A percentile compares a stretch with the other conserved stretches of the same genome.
phyloP scores from a whole-genome alignment of 2,888 invertebrate species.

The Lymantria dispar region DNA sequence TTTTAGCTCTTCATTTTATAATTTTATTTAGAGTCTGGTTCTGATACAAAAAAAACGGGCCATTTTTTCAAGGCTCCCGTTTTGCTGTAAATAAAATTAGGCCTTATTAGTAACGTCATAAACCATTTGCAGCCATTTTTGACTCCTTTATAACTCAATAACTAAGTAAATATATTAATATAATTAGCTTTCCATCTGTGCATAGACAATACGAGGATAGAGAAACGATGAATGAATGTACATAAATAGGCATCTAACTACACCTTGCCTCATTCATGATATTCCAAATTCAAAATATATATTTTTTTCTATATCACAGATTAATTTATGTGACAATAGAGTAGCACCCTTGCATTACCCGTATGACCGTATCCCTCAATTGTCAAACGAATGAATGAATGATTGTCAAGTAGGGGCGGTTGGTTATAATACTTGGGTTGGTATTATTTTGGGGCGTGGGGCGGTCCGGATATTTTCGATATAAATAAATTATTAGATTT shows the following conservation, averaged over 20 bases:
- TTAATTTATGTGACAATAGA: constrained; percentile 45
- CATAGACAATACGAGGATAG: too few relatives aligned
- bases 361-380: constrained; percentile 31
- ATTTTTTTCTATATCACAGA: constrained; percentile 18
- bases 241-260: background rate
- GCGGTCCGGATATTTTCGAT: constrained; percentile 30
- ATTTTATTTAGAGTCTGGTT: too few relatives aligned
- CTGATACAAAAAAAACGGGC: too few relatives aligned
- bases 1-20: too few relatives aligned
- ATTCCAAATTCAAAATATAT: constrained; percentile 1
- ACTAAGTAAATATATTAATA: too few relatives aligned
- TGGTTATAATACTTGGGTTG: constrained; percentile 12
- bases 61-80: too few relatives aligned
- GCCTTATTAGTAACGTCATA: too few relatives aligned
- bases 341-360: constrained; percentile 38
- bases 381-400: constrained; percentile 33
- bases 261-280: background rate
- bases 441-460: constrained; percentile 25
- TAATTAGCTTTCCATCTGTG: too few relatives aligned
- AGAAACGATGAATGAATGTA: too few relatives aligned
- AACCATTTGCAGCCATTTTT: too few relatives aligned
- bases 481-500: constrained; percentile 31
- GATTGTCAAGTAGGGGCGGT: constrained; percentile 35
- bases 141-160: too few relatives aligned
- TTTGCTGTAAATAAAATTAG: too few relatives aligned